phyloP scores from a whole-genome alignment of 30 jellyfish, hydroid and myxozoan genomes.

The Mastigias papua region DNA sequence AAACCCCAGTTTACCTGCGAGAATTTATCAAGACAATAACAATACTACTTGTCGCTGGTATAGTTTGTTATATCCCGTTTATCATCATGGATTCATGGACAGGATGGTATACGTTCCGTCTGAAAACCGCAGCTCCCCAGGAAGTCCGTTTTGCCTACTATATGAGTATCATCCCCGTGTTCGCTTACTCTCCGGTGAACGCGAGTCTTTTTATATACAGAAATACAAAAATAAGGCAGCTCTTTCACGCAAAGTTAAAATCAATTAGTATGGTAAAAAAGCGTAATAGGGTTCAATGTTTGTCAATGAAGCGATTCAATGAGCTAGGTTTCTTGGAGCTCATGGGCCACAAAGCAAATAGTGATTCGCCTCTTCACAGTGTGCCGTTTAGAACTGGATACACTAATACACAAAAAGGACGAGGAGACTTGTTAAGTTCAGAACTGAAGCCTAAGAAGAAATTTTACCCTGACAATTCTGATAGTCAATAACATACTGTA shows the following conservation, averaged over 20 bases:
- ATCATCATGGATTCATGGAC: conserved; percentile 53
- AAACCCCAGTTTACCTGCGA: conserved; percentile 14
- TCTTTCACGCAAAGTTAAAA: neutral
- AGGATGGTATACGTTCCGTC: conserved; percentile 54
- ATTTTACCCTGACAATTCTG: too few species aligned
- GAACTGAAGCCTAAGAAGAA: too few species aligned
- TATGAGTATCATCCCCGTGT: conserved; percentile 13
- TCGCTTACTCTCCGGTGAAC: conserved; percentile 14
- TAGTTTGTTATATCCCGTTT: conserved; percentile 43
- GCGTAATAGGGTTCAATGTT: neutral
- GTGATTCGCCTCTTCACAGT: too few species aligned
- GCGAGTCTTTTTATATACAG: conserved; percentile 35
- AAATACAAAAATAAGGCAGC: conserved; percentile 11
- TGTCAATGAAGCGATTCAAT: neutral
- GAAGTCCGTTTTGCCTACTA: conserved; percentile 39
- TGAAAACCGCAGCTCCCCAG: conserved; percentile 43
- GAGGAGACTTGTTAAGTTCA: too few species aligned
- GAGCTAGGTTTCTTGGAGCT: too few species aligned
- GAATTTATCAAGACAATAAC: conserved; percentile 46
- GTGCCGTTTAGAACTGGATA: too few species aligned
- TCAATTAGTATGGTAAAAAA: neutral
- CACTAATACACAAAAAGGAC: too few species aligned
- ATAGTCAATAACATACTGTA: too few species aligned
- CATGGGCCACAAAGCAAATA: too few species aligned
- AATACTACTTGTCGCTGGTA: conserved; percentile 35